Evolutionary conservation across 2,113 vertebrate species (phyloP).

Genomic region (Pelmatolapia mariae): DNA sequence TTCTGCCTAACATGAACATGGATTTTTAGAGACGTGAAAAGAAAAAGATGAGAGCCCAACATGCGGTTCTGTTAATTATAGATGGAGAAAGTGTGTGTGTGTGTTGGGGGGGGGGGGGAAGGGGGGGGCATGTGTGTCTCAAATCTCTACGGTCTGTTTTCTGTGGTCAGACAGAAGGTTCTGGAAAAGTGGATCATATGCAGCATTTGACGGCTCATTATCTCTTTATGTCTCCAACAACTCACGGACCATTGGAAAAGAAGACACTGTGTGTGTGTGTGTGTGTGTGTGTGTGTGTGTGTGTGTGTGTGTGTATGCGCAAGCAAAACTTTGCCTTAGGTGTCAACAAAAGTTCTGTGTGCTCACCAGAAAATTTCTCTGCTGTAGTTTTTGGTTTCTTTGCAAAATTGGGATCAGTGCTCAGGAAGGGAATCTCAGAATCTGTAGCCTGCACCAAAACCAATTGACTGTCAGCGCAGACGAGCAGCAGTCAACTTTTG

Average conservation of each 20-base stretch:
- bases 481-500: neutral
- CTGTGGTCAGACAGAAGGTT: conserved; percentile 52
- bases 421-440: neutral
- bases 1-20: neutral
- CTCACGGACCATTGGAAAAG: conserved; percentile 8
- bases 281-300: neutral
- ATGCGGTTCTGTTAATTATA: neutral
- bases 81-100: neutral
- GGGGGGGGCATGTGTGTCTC: neutral
- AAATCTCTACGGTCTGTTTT: conserved; percentile 17
- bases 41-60: neutral
- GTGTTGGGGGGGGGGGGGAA: neutral
- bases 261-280: neutral
- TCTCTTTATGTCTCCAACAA: conserved; percentile 48
- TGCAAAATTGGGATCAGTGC: neutral
- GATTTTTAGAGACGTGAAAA: neutral
- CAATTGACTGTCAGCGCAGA: neutral
- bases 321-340: neutral
- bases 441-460: neutral
- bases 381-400: neutral
- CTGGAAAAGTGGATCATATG: conserved; percentile 53
- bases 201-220: conserved; percentile 51
- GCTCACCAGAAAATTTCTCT: neutral
- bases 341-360: neutral
- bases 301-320: neutral